phyloP scores from a whole-genome alignment of 2,888 invertebrate species.

The Ecliptopera silaceata region DNA sequence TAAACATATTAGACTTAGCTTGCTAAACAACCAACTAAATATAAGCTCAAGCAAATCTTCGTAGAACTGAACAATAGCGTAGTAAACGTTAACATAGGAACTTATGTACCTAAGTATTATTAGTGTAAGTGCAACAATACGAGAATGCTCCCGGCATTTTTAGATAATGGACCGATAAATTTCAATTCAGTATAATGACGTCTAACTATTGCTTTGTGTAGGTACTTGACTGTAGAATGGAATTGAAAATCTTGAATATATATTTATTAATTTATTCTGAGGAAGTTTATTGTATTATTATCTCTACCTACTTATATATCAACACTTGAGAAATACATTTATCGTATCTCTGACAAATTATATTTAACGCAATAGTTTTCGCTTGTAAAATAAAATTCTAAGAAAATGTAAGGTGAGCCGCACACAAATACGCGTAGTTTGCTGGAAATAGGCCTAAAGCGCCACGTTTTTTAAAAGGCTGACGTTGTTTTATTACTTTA shows the following conservation, averaged over 20 bases:
- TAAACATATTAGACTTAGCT: no score
- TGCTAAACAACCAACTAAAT: neutral
- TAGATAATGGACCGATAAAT: slow-evolving; percentile 66
- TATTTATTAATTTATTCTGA: no score
- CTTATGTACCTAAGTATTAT: slow-evolving; percentile 14
- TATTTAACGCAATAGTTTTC: no score
- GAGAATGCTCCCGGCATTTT: slow-evolving; percentile 37
- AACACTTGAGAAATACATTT: no score
- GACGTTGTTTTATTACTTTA: neutral
- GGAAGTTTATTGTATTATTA: no score
- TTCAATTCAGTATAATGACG: slow-evolving; percentile 56
- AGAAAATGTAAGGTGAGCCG: slow-evolving; percentile 4
- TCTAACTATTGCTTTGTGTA: slow-evolving; percentile 38
- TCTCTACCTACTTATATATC: no score
- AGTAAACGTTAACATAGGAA: slow-evolving; percentile 27
- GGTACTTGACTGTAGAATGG: neutral
- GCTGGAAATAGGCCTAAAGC: neutral
- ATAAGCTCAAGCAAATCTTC: neutral
- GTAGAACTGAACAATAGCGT: slow-evolving; percentile 52
- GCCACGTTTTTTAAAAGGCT: neutral
- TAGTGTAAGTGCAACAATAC: slow-evolving; percentile 61
- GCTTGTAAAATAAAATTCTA: neutral
- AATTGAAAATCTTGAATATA: neutral
- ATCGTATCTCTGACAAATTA: no score
- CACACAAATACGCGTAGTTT: neutral